phyloP scores from a whole-genome alignment of 2,113 vertebrate species.

The Lepidothrix coronata region DNA sequence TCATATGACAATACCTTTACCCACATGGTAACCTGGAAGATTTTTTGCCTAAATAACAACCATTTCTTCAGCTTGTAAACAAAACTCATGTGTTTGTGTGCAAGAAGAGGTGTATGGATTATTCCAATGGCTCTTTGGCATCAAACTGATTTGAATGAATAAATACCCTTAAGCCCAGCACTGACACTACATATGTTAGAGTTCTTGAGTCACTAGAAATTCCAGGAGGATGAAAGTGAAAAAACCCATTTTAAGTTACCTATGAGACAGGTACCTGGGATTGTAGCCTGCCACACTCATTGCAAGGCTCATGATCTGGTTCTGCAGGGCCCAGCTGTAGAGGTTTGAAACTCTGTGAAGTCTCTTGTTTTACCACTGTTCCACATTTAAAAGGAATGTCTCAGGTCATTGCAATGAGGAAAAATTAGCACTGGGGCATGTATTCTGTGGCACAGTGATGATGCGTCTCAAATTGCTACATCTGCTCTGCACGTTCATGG shows the following conservation, averaged over 20 bases:
- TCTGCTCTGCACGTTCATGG: not conserved
- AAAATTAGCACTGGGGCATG: not conserved
- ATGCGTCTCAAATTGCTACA: not conserved
- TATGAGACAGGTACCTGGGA: not conserved
- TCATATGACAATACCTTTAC: not conserved
- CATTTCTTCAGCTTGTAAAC: not conserved
- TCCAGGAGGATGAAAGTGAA: not conserved
- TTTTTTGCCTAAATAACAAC: not conserved
- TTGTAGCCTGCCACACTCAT: not conserved
- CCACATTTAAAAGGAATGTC: not conserved
- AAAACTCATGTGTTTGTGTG: not conserved
- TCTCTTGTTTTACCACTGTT: not conserved
- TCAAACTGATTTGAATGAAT: not conserved
- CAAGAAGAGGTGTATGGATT: not conserved
- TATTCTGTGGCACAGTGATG: not conserved
- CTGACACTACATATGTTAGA: not conserved
- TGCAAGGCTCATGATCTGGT: not conserved
- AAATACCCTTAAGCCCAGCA: not conserved
- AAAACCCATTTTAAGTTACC: not conserved
- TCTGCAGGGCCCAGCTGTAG: not conserved
- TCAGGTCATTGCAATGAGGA: not conserved
- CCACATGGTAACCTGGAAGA: not conserved
- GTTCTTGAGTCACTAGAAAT: not conserved
- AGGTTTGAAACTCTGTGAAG: no score
- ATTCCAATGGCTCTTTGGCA: not conserved